Conservation (phyloP, 2,113 vertebrate genomes). For the Galeopterus variegatus region DNA sequence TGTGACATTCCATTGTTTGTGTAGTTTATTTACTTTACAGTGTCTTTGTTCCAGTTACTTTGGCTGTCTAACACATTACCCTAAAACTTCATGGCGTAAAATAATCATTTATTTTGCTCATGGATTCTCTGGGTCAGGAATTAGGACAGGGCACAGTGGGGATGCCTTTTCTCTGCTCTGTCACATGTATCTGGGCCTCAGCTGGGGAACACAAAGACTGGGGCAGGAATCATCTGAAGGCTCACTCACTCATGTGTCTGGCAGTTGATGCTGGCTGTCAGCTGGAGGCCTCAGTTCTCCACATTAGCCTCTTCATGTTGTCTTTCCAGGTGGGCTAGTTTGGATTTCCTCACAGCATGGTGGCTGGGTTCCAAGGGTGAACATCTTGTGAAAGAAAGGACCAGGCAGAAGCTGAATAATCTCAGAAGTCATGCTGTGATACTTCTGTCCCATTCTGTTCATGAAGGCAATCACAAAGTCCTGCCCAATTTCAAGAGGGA, state of each 20-base stretch:
- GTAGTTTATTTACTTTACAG: neutral
- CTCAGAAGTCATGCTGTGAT: conserved; percentile 11
- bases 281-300: conserved; percentile 33
- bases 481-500: neutral
- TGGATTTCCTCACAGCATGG: conserved; percentile 59
- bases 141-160: conserved; percentile 70
- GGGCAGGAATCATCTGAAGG: neutral
- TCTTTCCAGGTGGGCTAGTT: neutral
- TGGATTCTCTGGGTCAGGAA: conserved; percentile 56
- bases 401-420: neutral
- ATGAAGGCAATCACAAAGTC: neutral
- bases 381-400: conserved; percentile 31
- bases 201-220: neutral
- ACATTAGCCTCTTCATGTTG: neutral
- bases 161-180: neutral
- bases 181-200: conserved; percentile 10
- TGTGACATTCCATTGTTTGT: neutral
- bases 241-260: neutral
- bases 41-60: conserved; percentile 46
- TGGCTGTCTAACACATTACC: conserved; percentile 1
- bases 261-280: neutral
- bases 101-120: conserved; percentile 27
- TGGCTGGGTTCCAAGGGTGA: conserved; percentile 16
- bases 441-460: neutral
- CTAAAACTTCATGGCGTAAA: conserved; percentile 32